phyloP scores from a whole-genome alignment of 92 coral and sea anemone species.

The Palythoa heliodiscus region DNA sequence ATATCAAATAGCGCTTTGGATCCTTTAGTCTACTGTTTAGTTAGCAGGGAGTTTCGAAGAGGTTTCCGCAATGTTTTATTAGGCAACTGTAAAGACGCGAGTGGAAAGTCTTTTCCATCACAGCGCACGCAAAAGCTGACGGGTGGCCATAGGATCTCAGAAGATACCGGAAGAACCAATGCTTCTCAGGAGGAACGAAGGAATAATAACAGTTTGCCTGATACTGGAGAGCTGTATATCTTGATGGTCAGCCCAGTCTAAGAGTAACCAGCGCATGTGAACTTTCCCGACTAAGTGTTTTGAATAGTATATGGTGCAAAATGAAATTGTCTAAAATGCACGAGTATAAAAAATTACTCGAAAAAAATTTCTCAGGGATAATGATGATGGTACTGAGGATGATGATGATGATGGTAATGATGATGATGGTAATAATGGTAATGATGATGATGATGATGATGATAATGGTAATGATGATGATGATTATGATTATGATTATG shows the following conservation, averaged over 20 bases:
- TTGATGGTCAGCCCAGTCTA: slow-evolving; percentile 35
- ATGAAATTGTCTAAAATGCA: too few species aligned
- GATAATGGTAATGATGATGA: too few species aligned
- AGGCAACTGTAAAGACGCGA: background rate
- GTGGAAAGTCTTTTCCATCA: background rate
- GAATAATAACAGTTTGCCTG: background rate
- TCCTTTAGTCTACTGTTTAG: slow-evolving; percentile 36
- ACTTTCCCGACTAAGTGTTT: too few species aligned
- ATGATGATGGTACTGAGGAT: too few species aligned
- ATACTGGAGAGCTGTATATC: background rate
- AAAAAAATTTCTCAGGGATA: too few species aligned
- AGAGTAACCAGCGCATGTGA: background rate
- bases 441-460: too few species aligned
- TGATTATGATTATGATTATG: too few species aligned
- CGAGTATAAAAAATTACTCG: too few species aligned
- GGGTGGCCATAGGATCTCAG: background rate
- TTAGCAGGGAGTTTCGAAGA: slow-evolving; percentile 30
- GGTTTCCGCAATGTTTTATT: slow-evolving; percentile 9
- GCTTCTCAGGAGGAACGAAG: background rate
- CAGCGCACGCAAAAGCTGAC: slow-evolving; percentile 4
- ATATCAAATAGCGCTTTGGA: slow-evolving; percentile 32
- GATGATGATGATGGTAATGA: too few species aligned
- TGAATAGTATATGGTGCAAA: too few species aligned
- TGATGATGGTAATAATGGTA: too few species aligned
- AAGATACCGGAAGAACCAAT: background rate